These are phyloP conservation scores for Galemys pyrenaicus DNA, from an alignment of 2,113 vertebrate genomes.

Conservation along the genomic window DNA sequence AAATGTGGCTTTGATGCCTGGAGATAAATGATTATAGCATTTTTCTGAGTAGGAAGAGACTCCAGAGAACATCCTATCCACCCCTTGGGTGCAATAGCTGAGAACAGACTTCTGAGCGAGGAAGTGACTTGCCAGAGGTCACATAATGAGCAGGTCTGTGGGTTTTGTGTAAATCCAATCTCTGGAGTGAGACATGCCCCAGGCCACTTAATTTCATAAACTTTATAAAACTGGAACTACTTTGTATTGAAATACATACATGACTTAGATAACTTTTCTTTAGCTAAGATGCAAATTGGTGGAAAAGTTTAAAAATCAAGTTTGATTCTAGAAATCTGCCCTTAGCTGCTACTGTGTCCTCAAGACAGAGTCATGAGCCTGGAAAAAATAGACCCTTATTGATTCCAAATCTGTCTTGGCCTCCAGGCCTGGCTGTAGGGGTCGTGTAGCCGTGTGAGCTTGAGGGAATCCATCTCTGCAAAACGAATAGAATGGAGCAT, in stretches of 20 bases:
- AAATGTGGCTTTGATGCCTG: slow-evolving; percentile 50
- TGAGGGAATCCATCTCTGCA: not conserved
- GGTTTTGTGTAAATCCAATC: not conserved
- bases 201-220: not conserved
- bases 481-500: too few relatives aligned
- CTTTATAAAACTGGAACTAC: not conserved
- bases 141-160: not conserved
- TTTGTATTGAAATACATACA: not conserved
- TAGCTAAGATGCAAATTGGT: not conserved
- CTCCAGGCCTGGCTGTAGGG: not conserved
- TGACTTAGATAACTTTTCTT: not conserved
- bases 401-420: not conserved
- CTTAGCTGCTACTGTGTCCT: not conserved
- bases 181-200: not conserved
- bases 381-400: not conserved
- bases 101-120: slow-evolving; percentile 22
- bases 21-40: slow-evolving; percentile 52
- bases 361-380: not conserved
- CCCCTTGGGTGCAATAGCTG: not conserved
- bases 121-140: slow-evolving; percentile 38
- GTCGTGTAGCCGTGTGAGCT: not conserved
- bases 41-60: slow-evolving; percentile 51
- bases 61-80: not conserved
- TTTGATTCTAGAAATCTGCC: not conserved
- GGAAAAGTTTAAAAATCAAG: not conserved